Conservation (phyloP, 2,797 vertebrate species). For the Xenentodon cancila region DNA sequence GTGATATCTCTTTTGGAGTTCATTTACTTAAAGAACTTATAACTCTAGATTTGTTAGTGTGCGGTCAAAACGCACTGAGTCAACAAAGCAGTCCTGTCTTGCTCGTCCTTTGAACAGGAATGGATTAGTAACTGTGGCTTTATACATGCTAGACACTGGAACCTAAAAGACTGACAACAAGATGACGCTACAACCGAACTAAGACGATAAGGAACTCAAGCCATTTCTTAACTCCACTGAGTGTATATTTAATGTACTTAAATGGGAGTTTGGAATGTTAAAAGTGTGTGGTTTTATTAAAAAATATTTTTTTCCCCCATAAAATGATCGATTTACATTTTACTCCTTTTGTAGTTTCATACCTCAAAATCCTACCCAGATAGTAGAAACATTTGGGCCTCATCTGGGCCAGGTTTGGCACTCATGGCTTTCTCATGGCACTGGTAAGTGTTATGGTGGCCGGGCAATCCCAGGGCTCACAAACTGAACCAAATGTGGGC, state of each 20-base stretch:
- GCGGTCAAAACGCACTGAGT: neutral
- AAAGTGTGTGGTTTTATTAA: constrained; percentile 61
- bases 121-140: constrained; percentile 38
- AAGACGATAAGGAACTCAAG: constrained; percentile 38
- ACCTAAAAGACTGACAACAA: constrained; percentile 59
- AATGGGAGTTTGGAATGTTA: constrained; percentile 69
- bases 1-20: neutral
- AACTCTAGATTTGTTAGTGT: neutral
- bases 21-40: neutral
- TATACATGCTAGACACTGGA: constrained; percentile 63
- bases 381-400: too few species aligned
- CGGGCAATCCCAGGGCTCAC: too few species aligned
- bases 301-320: constrained; percentile 3
- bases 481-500: too few species aligned
- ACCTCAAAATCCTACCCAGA: too few species aligned
- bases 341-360: too few species aligned
- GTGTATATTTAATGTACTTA: constrained; percentile 42
- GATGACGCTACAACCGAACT: constrained; percentile 37
- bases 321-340: constrained; percentile 11
- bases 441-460: too few species aligned
- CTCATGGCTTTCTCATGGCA: too few species aligned
- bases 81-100: too few species aligned
- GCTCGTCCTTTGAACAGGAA: too few species aligned
- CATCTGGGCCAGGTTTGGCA: too few species aligned
- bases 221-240: constrained; percentile 23